Base-by-base conservation (phyloP, 2,113 vertebrate genomes). In the Anas platyrhynchos region DNA sequence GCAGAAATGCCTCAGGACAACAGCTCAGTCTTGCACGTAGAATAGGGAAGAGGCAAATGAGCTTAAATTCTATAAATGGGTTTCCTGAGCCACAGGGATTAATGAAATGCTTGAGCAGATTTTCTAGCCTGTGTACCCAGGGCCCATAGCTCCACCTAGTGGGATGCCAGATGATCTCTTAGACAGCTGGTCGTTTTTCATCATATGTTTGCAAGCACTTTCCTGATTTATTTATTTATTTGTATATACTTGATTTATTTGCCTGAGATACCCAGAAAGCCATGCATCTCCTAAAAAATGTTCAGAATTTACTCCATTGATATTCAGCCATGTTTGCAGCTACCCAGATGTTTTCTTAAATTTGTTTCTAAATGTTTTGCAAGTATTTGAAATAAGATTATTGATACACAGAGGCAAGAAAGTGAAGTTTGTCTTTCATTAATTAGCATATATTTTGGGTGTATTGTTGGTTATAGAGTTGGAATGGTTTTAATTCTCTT, bases 81-180 rank as follows among this genome's bases (percentile, higher is more conserved):
- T 94, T 63, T 68, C 36, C 36, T 44, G 22, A 1, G 1, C 27
- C 27, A 0, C 16, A 26, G 67, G 55, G 43, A 23, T 83, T 46
- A 74, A 31, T 22, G 63, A 76, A 62, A 34, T 34, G 56, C n/a
- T 76, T 61, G 38, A 34, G 16, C 23, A 11, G n/a, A 1, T 83
- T 90, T 90, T 63, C 63, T 52, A 46, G 46, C 5, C n/a, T 44
- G n/a, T 25, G 52, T 23, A 32, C 48, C 31, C 26, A 11, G 31
- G 20, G 46, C 41, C 48, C 68, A 1, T 69, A 88, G 76, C 91
- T 89, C 93, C 93, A 94, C 63, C 89, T 95, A 93, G 83, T 89
- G 94, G 96, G 55, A 26, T 21, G 15, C 4, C 6, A 48, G 9
- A 27, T 72, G 36, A 10, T 55, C 29, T 67, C 34, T 13, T 17